Evolutionary conservation across 1,140 invertebrate genomes (phyloP), one percentile per base, ranked within the genome.

Genomic region (Tetramorium simillimum): DNA sequence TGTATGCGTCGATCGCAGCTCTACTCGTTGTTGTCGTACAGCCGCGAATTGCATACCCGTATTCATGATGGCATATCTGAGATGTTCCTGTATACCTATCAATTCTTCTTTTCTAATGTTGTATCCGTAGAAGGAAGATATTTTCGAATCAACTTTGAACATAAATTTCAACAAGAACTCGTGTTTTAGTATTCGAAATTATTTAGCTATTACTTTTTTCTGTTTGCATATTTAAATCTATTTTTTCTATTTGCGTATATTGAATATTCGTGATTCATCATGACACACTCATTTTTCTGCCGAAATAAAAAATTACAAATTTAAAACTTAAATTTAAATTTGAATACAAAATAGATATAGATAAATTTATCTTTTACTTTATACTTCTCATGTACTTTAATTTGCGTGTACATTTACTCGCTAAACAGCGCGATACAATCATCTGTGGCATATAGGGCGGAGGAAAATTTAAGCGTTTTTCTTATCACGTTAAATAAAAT

Each of bases 401-500:
- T 12, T 33, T 9, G 37, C 21, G 28, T 33, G 33, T 4, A 33
- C 33, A 33, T 33, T 33, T 33, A 33, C 4, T 33, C 33, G 21
- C n/a, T n/a, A 70, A 46, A 21, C 58, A n/a, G n/a, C 7, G 4
- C 18, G 21, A 28, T 6, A 6, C 16, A 62, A 67, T 21, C 28
- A 14, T 73, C 6, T 28, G 2, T 33, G 14, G 53, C 33, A 6
- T 12, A 10, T 24, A 16, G 12, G 10, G 24, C 14, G 53, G n/a
- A 88, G 62, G 53, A 56, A 46, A 78, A 56, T 84, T 21, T 43
- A 60, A 12, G 14, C 77, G 77, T 69, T 86, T 33, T 87, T 67
- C 70, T 87, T 87, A 69, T 46, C 37, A 53, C 69, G 18, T 88
- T 56, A 76, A 12, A 18, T 63, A 65, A 89, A 86, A 86, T 72